phyloP scores from a whole-genome alignment of 2,888 invertebrate species.

The Capitulum mitella region DNA sequence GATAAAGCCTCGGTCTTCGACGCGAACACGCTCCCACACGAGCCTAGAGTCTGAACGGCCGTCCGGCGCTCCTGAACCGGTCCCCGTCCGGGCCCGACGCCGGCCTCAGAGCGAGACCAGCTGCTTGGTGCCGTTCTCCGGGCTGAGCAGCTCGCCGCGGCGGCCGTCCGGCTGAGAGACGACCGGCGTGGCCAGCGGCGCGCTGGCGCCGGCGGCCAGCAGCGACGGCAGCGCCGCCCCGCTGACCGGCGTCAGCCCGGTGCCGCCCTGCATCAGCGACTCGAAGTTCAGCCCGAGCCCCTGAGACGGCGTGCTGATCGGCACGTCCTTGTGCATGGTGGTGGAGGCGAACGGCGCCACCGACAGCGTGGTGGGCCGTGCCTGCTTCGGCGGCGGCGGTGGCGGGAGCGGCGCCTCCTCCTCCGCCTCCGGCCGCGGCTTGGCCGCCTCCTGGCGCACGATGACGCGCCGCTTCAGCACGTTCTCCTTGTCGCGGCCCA shows the following conservation, averaged over 20 bases:
- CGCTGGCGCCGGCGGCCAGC: constrained; percentile 33
- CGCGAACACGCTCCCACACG: no score
- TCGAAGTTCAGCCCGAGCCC: constrained; percentile 81
- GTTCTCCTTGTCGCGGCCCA: neutral
- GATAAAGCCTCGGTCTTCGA: no score
- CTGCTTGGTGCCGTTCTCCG: constrained; percentile 67
- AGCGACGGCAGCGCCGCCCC: constrained; percentile 41
- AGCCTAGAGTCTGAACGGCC: no score
- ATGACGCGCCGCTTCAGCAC: neutral
- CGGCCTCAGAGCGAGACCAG: constrained; percentile 55
- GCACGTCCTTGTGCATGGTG: constrained; percentile 54
- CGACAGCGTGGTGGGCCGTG: constrained; percentile 45
- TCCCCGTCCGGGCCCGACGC: neutral
- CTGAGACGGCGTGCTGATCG: constrained; percentile 71
- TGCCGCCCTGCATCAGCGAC: constrained; percentile 86
- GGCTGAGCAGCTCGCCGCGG: constrained; percentile 50
- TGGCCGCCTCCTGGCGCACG: neutral
- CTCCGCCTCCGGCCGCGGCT: neutral
- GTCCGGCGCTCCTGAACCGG: no score
- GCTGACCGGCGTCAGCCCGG: constrained; percentile 75
- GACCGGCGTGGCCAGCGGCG: constrained; percentile 50
- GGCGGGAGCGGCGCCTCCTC: constrained; percentile 8
- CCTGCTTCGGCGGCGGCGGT: no score
- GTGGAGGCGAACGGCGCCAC: constrained; percentile 42
- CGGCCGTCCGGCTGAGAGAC: constrained; percentile 46